Conservation (phyloP, 2,888 invertebrate genomes). For the Caenorhabditis doughertyi region DNA sequence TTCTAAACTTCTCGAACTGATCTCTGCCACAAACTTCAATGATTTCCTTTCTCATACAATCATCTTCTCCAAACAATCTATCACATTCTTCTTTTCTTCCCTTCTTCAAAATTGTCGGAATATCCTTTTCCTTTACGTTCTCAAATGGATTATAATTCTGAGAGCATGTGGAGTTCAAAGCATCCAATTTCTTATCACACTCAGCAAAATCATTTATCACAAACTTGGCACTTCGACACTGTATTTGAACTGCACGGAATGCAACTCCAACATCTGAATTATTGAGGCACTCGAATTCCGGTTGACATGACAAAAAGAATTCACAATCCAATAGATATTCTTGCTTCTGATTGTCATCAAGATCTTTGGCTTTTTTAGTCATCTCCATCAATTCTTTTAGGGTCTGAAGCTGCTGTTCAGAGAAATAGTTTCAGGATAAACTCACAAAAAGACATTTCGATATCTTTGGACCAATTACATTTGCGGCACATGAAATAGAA, state of each 20-base stretch:
- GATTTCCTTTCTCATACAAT: slow-evolving; percentile 6
- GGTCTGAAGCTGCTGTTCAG: neutral
- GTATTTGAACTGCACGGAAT: neutral
- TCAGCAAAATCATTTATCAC: neutral
- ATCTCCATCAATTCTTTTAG: neutral
- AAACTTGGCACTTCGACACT: neutral
- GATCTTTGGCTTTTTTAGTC: neutral
- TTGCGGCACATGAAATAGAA: neutral
- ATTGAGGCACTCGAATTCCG: neutral
- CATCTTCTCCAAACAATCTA: neutral
- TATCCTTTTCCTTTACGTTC: neutral
- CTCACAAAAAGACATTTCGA: neutral
- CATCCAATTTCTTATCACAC: neutral
- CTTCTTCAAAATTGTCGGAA: neutral
- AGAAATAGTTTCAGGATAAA: neutral
- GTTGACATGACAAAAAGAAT: neutral
- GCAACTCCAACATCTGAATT: neutral
- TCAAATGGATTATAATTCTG: slow-evolving; percentile 1
- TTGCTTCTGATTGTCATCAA: neutral
- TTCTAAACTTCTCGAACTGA: neutral
- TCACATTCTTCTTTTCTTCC: neutral
- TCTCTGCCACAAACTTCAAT: neutral
- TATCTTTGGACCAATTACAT: neutral
- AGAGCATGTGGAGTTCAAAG: neutral
- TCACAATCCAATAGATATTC: neutral